Evolutionary conservation across 2,113 vertebrate genomes (phyloP), one percentile per base, ranked within the genome.

Genomic region (Gymnorhina tibicen): DNA sequence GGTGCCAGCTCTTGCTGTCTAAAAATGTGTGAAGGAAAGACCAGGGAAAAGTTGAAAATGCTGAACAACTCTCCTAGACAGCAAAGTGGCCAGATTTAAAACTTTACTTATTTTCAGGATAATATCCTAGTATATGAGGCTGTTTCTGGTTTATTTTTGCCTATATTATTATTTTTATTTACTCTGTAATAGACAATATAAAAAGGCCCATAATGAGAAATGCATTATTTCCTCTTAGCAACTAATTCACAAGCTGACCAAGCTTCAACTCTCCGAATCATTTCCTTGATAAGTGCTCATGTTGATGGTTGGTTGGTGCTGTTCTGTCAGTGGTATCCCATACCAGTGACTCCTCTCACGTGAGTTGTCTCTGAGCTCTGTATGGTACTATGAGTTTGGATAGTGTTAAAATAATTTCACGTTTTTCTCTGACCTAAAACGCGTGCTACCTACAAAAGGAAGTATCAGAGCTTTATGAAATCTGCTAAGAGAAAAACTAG

Each of bases 401-500:
- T 11, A 53, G 52, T 42, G 33, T 69, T 75, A 88, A 70, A 23
- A 62, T 53, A 80, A 89, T 96, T 95, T 90, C 72, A 21, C 18
- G 5, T 62, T 91, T 21, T 86, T 28, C 39, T 83, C 46, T 41
- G 46, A 73, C 26, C 20, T 16, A n/a, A 63, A 59, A 19, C 16
- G 3, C 7, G 17, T 74, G 41, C 79, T 67, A 42, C 42, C 47
- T 68, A 24, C 49, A 79, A 63, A 86, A 82, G 35, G 19, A 87
- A 86, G 80, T 93, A 86, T 44, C 50, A 84, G 55, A 9, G 30
- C 60, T 97, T 93, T 93, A 91, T 95, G 94, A 97, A 98, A 93
- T 59, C n/a, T 41, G 59, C 16, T 7, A 18, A 84, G 85, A 83
- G 41, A 62, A 89, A 95, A 93, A 85, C 26, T 79, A 74, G 53